Evolutionary conservation across 2,113 vertebrate species (phyloP).

Genomic region (Rhizomys pruinosus): DNA sequence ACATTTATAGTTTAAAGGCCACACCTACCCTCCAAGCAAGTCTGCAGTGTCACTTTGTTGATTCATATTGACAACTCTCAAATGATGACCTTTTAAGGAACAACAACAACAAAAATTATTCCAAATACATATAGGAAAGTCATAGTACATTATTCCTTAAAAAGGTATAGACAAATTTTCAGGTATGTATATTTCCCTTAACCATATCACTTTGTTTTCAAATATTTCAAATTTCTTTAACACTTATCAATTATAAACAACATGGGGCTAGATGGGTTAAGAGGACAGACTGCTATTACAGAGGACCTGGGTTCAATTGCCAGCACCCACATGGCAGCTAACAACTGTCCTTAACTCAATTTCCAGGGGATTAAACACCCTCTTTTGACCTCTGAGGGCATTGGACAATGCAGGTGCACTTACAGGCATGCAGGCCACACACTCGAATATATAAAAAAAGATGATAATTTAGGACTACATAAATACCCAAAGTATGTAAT

Average conservation of each 20-base stretch:
- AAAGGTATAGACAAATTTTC: not conserved
- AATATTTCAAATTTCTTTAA: not conserved
- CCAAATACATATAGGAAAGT: not conserved
- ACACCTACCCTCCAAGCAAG: conserved; percentile 95
- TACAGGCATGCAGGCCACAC: too few relatives aligned
- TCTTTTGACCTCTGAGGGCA: too few relatives aligned
- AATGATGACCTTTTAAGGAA: conserved; percentile 89
- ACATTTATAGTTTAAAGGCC: not conserved
- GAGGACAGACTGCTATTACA: too few relatives aligned
- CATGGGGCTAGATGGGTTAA: not conserved
- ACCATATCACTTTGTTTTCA: conserved; percentile 27
- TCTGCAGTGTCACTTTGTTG: conserved; percentile 98
- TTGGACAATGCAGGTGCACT: too few relatives aligned
- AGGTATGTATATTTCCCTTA: not conserved
- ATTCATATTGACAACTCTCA: conserved; percentile 98
- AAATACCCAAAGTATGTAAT: not conserved
- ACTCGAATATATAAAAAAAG: not conserved
- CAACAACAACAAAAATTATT: conserved; percentile 34
- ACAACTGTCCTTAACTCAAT: too few relatives aligned
- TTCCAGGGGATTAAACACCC: too few relatives aligned
- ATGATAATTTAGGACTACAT: conserved; percentile 43
- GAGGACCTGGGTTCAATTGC: too few relatives aligned
- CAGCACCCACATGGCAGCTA: too few relatives aligned
- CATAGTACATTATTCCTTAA: not conserved
- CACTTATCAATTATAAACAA: not conserved